Base-by-base conservation (phyloP, 2,797 vertebrate genomes). In the Ceyx erithaca region DNA sequence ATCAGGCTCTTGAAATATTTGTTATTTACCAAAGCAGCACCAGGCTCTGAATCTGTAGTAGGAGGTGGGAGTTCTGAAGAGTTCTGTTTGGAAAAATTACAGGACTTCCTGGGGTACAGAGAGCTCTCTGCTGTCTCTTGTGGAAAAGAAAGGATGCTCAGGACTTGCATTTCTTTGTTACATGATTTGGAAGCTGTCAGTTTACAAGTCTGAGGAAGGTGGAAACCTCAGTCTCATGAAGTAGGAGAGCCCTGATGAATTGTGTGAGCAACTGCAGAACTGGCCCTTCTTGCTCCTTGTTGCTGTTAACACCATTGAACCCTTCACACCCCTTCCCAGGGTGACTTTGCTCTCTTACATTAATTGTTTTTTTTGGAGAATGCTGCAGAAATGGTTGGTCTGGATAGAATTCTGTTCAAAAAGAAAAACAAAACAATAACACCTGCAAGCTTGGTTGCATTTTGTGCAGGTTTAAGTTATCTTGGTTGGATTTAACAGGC, bases 291-390 rank as follows among this genome's bases (percentile, higher is more conserved):
- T 35, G 35, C 63, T 66, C 31, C 54, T 23, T 54, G 25, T 41
- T 33, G 55, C 51, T 43, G 26, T 28, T 45, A n/a, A 20, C 3
- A 0, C 11, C 16, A 21, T 8, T 30, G 18, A 31, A 14, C 6
- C 5, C 12, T 28, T 76, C 15, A 1, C 6, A 0, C 9, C 7
- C 28, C 78, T 30, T 43, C 30, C 51, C 14, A 14, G 35, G 18
- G 21, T 26, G 1, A 28, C 23, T 26, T 54, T 28, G 31, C 58
- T 55, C 26, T 51, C 51, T 30, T 18, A 40, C 41, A 17, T 12
- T 54, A 46, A 43, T 7, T 52, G 12, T 14, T 15, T 35, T 55
- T 21, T 10, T 12, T 70, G 45, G n/a, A 80, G 73, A 64, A 41
- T 16, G 20, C 23, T 33, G 16, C 37, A 30, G 21, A 14, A 37